These are phyloP conservation scores for Diadophis punctatus DNA, from an alignment of 2,113 vertebrate species.

Conservation along the genomic window DNA sequence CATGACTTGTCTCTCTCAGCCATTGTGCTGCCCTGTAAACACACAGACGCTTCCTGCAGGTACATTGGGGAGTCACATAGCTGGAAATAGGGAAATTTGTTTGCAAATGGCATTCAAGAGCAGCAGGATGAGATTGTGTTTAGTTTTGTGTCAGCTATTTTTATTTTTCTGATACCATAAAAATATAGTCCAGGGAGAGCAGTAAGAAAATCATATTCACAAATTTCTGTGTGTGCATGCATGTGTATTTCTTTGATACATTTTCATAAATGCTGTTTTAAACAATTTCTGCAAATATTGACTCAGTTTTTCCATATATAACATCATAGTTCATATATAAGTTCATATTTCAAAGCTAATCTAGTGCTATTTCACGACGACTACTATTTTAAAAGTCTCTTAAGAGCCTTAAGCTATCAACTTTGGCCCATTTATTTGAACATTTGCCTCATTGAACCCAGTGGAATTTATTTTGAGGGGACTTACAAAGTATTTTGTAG, in stretches of 20 bases:
- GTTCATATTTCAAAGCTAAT: conserved; percentile 17
- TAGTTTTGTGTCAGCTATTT: background rate
- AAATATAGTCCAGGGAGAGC: background rate
- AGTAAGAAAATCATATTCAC: conserved; percentile 3
- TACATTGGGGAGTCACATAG: conserved; percentile 5
- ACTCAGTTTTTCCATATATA: conserved; percentile 4
- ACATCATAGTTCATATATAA: background rate
- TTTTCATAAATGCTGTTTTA: conserved; percentile 27
- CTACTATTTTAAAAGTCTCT: background rate
- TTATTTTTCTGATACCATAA: background rate
- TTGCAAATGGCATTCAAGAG: background rate
- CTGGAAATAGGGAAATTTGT: conserved; percentile 1
- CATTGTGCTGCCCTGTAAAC: background rate
- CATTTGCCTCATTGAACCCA: background rate
- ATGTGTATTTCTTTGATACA: background rate
- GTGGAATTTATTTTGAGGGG: background rate
- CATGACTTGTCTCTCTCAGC: background rate
- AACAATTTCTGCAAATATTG: background rate
- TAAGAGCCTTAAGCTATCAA: background rate
- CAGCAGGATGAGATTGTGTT: conserved; percentile 17
- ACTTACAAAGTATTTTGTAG: background rate
- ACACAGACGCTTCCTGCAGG: background rate
- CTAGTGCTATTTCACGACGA: background rate
- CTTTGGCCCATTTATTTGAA: background rate
- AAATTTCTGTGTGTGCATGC: background rate